A percentile compares a stretch with the other conserved stretches of the same genome.
Evolutionary conservation across 1,140 invertebrate genomes (phyloP).

Genomic region (Brachionus paranguensis): DNA sequence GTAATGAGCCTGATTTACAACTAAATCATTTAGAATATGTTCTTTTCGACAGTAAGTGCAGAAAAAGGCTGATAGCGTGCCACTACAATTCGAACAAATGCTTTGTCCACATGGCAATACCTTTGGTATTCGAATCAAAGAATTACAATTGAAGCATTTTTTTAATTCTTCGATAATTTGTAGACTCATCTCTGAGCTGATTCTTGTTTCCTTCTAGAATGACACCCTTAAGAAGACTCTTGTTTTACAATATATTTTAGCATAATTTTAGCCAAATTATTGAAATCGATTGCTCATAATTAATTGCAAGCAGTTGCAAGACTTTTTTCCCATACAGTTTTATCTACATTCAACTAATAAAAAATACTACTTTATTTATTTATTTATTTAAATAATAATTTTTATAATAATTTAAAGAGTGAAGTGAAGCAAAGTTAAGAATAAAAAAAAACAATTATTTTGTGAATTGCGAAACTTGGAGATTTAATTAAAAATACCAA

Average conservation of each 20-base stretch:
- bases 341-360: slow-evolving; percentile 1
- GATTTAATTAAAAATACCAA: background rate
- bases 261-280: background rate
- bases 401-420: background rate
- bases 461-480: background rate
- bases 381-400: background rate
- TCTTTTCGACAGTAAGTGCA: background rate
- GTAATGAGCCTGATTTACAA: background rate
- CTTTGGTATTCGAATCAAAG: background rate
- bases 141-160: background rate
- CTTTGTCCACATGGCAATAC: background rate
- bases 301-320: background rate
- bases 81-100: background rate
- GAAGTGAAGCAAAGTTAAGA: background rate
- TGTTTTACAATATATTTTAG: background rate
- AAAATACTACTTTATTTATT: background rate
- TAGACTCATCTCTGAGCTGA: background rate
- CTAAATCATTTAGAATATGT: background rate
- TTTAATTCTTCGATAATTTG: background rate
- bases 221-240: background rate
- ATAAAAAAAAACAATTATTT: background rate
- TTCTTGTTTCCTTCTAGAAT: background rate
- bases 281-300: background rate
- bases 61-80: background rate
- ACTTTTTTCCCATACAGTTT: background rate